Base-by-base conservation (phyloP, 1,140 invertebrate species). In the Batillaria attramentaria region DNA sequence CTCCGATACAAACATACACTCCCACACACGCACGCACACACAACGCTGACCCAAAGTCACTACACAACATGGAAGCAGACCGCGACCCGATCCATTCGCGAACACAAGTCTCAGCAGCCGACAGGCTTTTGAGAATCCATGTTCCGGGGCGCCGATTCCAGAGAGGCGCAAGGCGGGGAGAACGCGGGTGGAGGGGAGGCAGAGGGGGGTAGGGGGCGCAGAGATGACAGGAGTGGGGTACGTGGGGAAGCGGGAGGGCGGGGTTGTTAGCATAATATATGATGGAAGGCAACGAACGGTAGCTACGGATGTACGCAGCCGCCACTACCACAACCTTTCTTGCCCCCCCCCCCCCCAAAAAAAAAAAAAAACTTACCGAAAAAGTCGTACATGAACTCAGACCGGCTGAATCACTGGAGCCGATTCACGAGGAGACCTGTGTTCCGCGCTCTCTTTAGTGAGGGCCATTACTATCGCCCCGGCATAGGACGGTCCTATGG, bases 261-360 rank as follows among this genome's bases (percentile, higher is more conserved):
- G 77, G 41, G n/a, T 70, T 39, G 70, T 74, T 42, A 66, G 13
- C 60, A 75, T 66, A 57, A 65, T 75, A 62, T 75, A 75, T 75
- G 73, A 75, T 42, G 73, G 54, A n/a, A 35, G n/a, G 46, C n/a
- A n/a, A n/a, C n/a, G n/a, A n/a, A n/a, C n/a, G n/a, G n/a, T n/a
- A n/a, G n/a, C n/a, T n/a, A n/a, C n/a, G n/a, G n/a, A n/a, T n/a
- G n/a, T n/a, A n/a, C n/a, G n/a, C n/a, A n/a, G n/a, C n/a, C n/a
- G n/a, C n/a, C n/a, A n/a, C n/a, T n/a, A n/a, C n/a, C n/a, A n/a
- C n/a, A n/a, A n/a, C n/a, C n/a, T n/a, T n/a, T n/a, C n/a, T n/a
- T n/a, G n/a, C n/a, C n/a, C n/a, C n/a, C n/a, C n/a, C n/a, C n/a
- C n/a, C n/a, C n/a, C n/a, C n/a, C n/a, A n/a, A n/a, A n/a, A n/a